phyloP scores from a whole-genome alignment of 2,888 invertebrate genomes.

The Melinaea menophilus region DNA sequence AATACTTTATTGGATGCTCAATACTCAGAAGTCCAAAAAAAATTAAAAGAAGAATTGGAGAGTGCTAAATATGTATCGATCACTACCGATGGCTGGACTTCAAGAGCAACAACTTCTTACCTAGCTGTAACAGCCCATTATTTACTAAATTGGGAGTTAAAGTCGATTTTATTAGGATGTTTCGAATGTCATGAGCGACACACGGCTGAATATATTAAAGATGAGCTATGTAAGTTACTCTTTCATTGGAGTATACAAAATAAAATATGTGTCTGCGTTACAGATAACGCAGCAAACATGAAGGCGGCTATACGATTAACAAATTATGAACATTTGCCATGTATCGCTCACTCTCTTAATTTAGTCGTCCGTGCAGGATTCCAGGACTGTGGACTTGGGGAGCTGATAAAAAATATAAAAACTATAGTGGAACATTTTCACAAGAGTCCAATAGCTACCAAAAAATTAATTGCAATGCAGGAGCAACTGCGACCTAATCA shows the following conservation, averaged over 20 bases:
- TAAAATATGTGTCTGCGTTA: slow-evolving; percentile 35
- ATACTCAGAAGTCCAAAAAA: slow-evolving; percentile 25
- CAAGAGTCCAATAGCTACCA: slow-evolving; percentile 34
- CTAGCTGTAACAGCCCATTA: slow-evolving; percentile 34
- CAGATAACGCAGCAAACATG: slow-evolving; percentile 39
- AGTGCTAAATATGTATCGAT: slow-evolving; percentile 32
- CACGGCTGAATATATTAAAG: slow-evolving; percentile 16
- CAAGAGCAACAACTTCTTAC: slow-evolving; percentile 33
- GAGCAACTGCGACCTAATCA: slow-evolving; percentile 30
- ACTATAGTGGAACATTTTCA: slow-evolving; percentile 36
- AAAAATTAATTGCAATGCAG: slow-evolving; percentile 30
- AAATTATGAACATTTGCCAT: slow-evolving; percentile 36
- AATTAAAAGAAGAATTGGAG: slow-evolving; percentile 31
- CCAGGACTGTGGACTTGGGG: slow-evolving; percentile 29
- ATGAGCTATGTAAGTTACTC: slow-evolving; percentile 26
- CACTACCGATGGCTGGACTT: slow-evolving; percentile 33
- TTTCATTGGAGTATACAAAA: slow-evolving; percentile 30
- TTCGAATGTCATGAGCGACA: slow-evolving; percentile 31
- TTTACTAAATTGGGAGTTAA: slow-evolving; percentile 33
- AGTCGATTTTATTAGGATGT: slow-evolving; percentile 30
- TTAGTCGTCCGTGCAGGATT: slow-evolving; percentile 37
- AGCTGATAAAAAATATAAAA: slow-evolving; percentile 36
- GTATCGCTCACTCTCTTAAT: slow-evolving; percentile 36
- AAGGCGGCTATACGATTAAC: slow-evolving; percentile 37
- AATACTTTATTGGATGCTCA: slow-evolving; percentile 33